Percentiles rank a stretch among this genome's conserved stretches.
Evolutionary conservation across 2,113 vertebrate species (phyloP).

Genomic region (Pandion haliaetus): DNA sequence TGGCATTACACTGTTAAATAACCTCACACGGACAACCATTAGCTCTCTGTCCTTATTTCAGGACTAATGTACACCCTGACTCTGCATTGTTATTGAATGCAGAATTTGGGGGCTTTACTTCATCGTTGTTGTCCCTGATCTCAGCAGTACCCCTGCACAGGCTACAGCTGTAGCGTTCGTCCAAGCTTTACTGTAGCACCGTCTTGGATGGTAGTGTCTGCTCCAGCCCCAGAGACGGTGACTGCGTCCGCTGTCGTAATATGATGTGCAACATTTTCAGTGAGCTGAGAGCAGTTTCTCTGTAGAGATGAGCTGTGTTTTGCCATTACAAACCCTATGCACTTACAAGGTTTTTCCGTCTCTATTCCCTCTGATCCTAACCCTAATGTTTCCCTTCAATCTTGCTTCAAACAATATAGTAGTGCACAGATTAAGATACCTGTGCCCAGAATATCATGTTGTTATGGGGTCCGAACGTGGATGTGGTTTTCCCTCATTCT

Average conservation of each 20-base stretch:
- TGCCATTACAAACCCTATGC: not conserved
- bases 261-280: not conserved
- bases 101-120: not conserved
- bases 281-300: not conserved
- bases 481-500: not conserved
- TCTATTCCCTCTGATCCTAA: not conserved
- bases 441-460: not conserved
- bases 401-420: not conserved
- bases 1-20: not conserved
- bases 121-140: not conserved
- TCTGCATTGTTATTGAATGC: rapidly evolving
- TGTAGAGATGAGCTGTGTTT: not conserved
- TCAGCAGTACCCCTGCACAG: not conserved
- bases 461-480: not conserved
- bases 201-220: not conserved
- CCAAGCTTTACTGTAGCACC: not conserved
- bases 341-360: not conserved
- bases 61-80: not conserved
- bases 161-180: not conserved
- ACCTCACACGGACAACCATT: not conserved
- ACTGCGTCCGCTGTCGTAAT: not conserved
- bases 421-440: not conserved
- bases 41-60: not conserved
- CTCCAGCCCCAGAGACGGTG: not conserved
- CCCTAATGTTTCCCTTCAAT: not conserved